Base-by-base conservation (phyloP, 1,140 invertebrate species). In the Geopemphigus sp. region DNA sequence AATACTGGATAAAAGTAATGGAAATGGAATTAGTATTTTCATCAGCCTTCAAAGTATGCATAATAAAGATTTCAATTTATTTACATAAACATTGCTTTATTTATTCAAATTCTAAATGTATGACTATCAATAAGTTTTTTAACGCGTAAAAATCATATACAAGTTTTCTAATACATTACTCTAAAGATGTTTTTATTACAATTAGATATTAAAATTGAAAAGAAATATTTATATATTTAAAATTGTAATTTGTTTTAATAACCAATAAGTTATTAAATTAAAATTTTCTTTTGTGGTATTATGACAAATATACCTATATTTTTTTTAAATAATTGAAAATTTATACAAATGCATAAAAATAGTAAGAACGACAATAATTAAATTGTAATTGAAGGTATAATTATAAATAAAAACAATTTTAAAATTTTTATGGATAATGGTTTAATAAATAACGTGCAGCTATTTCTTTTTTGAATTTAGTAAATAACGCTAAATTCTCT, bases 391-490 rank as follows among this genome's bases (percentile, higher is more conserved):
- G 15, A 24, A 39, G 32, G 4, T 57, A 26, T 26, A 61, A 61
- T 29, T 32, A 32, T 64, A 61, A 61, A 1, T 32, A 17, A 19
- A 29, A 72, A 54, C 29, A 70, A 70, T 53, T 53, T 47, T 45
- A 22, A n/a, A 6, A 17, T 4, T 39, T 68, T 56, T 39, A 74
- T 74, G 56, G 22, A 39, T 54, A 54, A 73, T 73, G 26, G 5
- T 24, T 80, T 66, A 83, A 26, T 22, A 59, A 59, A 78, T 95
- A 95, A 72, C 90, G 88, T 1, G 91, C 91, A 83, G 92, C 92
- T 63, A 95, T 89, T 86, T 96, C 94, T 80, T 90, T 87, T 85
- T 95, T 95, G 85, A 95, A 95, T 1, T 89, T 89, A 74, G 95
- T 91, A 84, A 95, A 94, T 81, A 92, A 89, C 82, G 91, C 91